Conservation (phyloP, 2,113 vertebrate genomes). For the Podilymbus podiceps region DNA sequence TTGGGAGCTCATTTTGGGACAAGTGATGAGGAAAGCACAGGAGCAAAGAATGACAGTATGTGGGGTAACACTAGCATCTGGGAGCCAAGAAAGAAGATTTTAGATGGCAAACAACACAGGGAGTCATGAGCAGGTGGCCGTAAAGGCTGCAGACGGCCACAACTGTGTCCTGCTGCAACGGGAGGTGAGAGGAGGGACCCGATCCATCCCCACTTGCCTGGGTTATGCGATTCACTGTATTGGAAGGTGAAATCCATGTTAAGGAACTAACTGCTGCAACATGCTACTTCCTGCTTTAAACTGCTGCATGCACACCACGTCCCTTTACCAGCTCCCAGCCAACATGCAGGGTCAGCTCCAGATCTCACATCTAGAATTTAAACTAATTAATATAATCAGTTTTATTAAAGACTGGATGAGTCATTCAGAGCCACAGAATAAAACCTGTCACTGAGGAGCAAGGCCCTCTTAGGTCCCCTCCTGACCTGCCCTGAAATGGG, state of each 20-base stretch:
- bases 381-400: not conserved
- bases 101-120: not conserved
- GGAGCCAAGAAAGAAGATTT: not conserved
- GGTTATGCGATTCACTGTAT: rapidly evolving
- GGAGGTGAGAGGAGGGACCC: not conserved
- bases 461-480: too few relatives aligned
- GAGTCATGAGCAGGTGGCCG: not conserved
- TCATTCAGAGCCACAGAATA: not conserved
- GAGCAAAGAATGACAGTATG: not conserved
- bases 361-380: not conserved
- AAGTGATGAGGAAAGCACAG: not conserved
- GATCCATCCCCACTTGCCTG: rapidly evolving
- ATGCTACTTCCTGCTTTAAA: not conserved
- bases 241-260: not conserved
- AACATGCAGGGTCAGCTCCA: not conserved
- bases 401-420: not conserved
- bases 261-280: not conserved
- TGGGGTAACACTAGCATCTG: not conserved
- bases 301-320: rapidly evolving
- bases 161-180: not conserved
- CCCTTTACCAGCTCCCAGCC: not conserved
- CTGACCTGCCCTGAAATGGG: not conserved
- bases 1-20: not conserved
- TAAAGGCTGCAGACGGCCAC: not conserved
- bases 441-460: not conserved